Percentiles rank a stretch among this genome's conserved stretches.
Evolutionary conservation across 2,113 vertebrate species (phyloP).

Genomic region (Cervus canadensis): DNA sequence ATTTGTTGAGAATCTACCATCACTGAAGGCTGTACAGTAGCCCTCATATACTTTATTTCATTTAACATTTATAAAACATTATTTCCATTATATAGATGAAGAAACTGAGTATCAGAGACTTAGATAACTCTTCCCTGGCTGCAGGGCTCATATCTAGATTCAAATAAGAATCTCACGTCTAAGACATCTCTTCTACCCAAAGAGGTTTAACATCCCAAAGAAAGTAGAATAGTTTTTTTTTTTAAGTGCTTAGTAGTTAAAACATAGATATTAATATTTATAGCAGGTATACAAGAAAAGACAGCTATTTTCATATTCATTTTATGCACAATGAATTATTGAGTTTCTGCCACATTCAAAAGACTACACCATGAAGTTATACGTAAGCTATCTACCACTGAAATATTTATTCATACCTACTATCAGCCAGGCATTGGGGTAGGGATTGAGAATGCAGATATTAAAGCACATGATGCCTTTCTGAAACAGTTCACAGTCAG

Average conservation of each 20-base stretch:
- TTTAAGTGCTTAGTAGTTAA: background rate
- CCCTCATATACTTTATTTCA: background rate
- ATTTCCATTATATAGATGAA: background rate
- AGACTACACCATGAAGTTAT: background rate
- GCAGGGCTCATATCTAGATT: background rate
- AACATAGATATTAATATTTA: constrained; percentile 2
- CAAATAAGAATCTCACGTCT: background rate
- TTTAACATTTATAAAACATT: background rate
- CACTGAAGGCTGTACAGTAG: background rate
- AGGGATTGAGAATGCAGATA: background rate
- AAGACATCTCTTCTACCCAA: background rate
- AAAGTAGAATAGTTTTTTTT: background rate
- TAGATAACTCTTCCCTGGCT: background rate
- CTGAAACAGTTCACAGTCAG: background rate
- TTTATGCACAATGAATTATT: background rate
- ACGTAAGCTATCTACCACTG: background rate
- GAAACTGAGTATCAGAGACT: background rate
- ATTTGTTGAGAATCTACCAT: background rate
- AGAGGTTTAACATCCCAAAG: background rate
- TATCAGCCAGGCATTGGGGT: background rate
- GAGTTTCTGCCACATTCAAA: background rate
- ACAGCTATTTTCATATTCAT: constrained; percentile 19
- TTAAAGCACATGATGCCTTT: background rate
- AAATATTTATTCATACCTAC: background rate
- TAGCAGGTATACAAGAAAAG: background rate